These are phyloP conservation scores for Meleagris gallopavo DNA, from an alignment of 2,113 vertebrate genomes.

Conservation along the genomic window DNA sequence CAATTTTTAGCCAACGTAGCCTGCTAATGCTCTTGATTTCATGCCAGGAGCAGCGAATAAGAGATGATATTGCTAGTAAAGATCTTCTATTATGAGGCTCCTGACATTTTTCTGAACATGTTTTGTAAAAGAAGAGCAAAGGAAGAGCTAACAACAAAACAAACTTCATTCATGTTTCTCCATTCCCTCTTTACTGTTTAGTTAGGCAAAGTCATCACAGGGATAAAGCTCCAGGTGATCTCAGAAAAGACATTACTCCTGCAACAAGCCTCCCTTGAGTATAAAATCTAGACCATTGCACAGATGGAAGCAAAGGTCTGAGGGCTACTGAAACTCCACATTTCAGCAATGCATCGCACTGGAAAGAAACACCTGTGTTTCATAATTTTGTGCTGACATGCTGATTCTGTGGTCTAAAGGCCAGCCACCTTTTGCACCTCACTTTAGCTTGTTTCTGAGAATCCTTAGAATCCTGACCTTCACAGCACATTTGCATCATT, in stretches of 20 bases:
- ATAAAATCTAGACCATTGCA: conserved; percentile 2
- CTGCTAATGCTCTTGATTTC: conserved; percentile 43
- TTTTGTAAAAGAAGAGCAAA: conserved; percentile 34
- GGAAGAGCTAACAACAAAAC: conserved; percentile 36
- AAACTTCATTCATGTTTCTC: neutral
- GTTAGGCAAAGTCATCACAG: neutral
- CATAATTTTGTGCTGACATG: neutral
- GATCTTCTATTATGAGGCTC: conserved; percentile 35
- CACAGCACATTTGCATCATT: neutral
- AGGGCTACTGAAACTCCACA: neutral
- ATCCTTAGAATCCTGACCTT: neutral
- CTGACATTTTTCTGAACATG: conserved; percentile 30
- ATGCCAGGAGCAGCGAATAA: conserved; percentile 41
- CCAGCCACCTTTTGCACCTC: neutral
- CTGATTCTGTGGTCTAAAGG: neutral
- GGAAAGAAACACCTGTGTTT: conserved; percentile 32
- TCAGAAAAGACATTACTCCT: neutral
- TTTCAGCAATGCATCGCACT: conserved; percentile 4
- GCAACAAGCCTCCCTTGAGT: neutral
- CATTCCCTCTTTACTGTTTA: neutral
- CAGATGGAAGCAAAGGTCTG: conserved; percentile 10
- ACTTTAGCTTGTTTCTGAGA: neutral
- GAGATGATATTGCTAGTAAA: conserved; percentile 32
- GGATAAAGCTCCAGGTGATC: neutral
- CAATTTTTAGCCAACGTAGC: neutral